Base-by-base conservation (phyloP, 2,888 invertebrate species). In the Cactoblastis cactorum region DNA sequence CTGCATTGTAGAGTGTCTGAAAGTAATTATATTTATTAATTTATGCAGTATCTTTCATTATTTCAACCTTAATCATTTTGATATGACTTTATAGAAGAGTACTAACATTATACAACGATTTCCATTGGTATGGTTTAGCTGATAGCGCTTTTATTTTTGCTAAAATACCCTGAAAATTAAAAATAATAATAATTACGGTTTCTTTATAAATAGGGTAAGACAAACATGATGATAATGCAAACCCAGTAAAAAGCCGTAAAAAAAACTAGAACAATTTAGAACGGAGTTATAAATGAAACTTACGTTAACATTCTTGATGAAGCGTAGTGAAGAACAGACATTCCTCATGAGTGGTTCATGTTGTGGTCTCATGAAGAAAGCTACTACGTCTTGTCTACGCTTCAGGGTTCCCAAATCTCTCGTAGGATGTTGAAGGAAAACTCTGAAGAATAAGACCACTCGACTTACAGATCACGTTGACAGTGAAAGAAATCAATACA, bases 391-490 rank as follows among this genome's bases (percentile, higher is more conserved):
- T 53, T 94, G 92, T 8, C 97, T 91, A 38, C 91, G 90, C 24
- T 90, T 80, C 12, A 97, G 78, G 6, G 91, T 78, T 0, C 77
- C 69, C 0, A 92, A 63, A 69, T 96, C 91, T 45, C 91, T 92
- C 0, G 92, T 92, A 0, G 97, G 97, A 61, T 93, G 93, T 55
- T 93, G 90, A 56, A 96, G 90, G 63, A 95, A 90, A 24, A 92
- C 87, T 70, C 95, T 95, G 59, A n/a, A 43, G 17, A 33, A 28
- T n/a, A n/a, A n/a, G n/a, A n/a, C n/a, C n/a, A n/a, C n/a, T n/a
- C n/a, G n/a, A n/a, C n/a, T n/a, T n/a, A n/a, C n/a, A n/a, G n/a
- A n/a, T n/a, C n/a, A n/a, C n/a, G n/a, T n/a, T n/a, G n/a, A n/a
- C n/a, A n/a, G n/a, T n/a, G n/a, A n/a, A n/a, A n/a, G n/a, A n/a